Percentiles rank a stretch among this genome's conserved stretches.
These are phyloP conservation scores for Branchipolynoe longqiensis DNA, from an alignment of 2,888 invertebrate species.

Conservation along the genomic window DNA sequence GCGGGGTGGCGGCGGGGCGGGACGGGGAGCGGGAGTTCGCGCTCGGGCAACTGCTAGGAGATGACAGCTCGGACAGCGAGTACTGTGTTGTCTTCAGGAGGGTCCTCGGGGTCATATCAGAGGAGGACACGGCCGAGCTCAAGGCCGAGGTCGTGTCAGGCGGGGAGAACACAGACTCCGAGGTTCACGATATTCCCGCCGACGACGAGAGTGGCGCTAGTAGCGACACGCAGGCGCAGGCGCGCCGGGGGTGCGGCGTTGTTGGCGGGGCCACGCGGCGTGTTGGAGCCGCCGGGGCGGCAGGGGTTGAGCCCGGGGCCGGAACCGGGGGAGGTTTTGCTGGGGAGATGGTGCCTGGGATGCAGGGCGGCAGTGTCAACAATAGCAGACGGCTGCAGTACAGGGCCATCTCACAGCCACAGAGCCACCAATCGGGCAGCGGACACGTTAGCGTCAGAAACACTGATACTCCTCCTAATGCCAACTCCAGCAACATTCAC, in stretches of 20 bases:
- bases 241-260: too few relatives aligned
- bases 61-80: constrained; percentile 57
- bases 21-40: constrained; percentile 26
- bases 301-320: background rate
- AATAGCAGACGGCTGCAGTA: background rate
- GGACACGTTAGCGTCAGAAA: too few relatives aligned
- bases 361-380: background rate
- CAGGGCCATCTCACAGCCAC: too few relatives aligned
- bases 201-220: constrained; percentile 31
- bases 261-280: constrained; percentile 8
- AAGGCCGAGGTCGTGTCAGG: background rate
- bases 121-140: constrained; percentile 55
- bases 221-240: constrained; percentile 4
- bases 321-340: background rate
- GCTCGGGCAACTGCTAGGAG: constrained; percentile 13
- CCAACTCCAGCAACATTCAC: too few relatives aligned
- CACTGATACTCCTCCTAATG: too few relatives aligned
- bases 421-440: too few relatives aligned
- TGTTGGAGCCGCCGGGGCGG: background rate
- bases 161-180: constrained; percentile 6
- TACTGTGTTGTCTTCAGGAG: constrained; percentile 45
- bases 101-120: constrained; percentile 48
- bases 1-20: background rate
- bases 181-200: constrained; percentile 43
- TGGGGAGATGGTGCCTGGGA: background rate